Conservation (phyloP, 2,113 vertebrate genomes). For the Falco punctatus region DNA sequence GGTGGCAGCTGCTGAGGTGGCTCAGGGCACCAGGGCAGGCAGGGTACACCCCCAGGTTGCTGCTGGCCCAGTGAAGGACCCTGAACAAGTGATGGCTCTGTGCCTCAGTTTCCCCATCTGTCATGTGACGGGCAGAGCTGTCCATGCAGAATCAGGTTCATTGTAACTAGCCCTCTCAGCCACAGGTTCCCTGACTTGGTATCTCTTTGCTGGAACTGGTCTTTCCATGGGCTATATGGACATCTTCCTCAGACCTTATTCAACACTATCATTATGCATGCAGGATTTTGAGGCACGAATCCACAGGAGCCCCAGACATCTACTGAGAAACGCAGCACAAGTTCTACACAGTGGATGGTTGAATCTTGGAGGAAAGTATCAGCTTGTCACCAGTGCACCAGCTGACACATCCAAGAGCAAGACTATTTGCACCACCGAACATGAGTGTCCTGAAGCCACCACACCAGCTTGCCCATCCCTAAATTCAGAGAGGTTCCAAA, state of each 20-base stretch:
- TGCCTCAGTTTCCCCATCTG: background rate
- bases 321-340: background rate
- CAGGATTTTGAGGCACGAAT: background rate
- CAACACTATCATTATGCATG: no score
- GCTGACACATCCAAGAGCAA: background rate
- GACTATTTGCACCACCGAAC: fast-evolving
- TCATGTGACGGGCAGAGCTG: background rate
- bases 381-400: background rate
- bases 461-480: background rate
- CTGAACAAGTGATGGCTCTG: background rate
- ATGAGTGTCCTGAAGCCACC: background rate
- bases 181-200: background rate
- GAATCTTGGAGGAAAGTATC: background rate
- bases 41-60: background rate
- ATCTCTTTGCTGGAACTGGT: background rate
- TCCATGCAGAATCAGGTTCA: background rate
- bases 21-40: background rate
- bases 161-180: background rate
- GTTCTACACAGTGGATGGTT: background rate
- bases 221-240: background rate
- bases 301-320: background rate
- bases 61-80: background rate
- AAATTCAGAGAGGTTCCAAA: background rate
- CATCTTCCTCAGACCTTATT: background rate
- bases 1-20: background rate